Percentiles rank a stretch among this genome's conserved stretches.
phyloP scores from a whole-genome alignment of 2,113 vertebrate species.

The Columbina picui region DNA sequence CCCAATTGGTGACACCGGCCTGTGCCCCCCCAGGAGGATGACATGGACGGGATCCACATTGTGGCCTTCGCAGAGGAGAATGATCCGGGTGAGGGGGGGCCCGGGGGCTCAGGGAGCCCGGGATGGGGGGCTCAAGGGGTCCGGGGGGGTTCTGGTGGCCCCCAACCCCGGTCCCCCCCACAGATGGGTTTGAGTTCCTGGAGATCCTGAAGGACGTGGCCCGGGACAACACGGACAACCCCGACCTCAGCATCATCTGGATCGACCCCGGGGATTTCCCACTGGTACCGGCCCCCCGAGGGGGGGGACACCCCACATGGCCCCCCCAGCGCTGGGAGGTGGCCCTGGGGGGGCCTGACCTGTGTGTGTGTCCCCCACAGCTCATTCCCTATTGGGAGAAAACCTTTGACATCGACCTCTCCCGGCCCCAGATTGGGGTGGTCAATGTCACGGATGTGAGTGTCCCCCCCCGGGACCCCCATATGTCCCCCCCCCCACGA shows the following conservation, averaged over 20 bases:
- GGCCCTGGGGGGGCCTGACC: not conserved
- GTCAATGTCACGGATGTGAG: slow-evolving; percentile 92
- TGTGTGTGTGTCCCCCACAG: slow-evolving; percentile 46
- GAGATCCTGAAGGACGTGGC: slow-evolving; percentile 92
- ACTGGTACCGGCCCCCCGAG: slow-evolving; percentile 73
- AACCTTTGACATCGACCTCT: slow-evolving; percentile 88
- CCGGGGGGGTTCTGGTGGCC: not conserved
- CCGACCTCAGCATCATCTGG: slow-evolving; percentile 94
- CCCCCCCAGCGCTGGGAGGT: not conserved
- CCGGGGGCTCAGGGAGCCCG: too few relatives aligned
- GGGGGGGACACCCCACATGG: too few relatives aligned
- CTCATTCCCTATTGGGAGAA: slow-evolving; percentile 94
- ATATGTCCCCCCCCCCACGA: too few relatives aligned
- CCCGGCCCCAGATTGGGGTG: slow-evolving; percentile 89
- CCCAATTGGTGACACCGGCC: not conserved
- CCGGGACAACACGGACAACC: slow-evolving; percentile 89
- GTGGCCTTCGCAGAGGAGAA: slow-evolving; percentile 93
- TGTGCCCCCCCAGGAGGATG: slow-evolving; percentile 81
- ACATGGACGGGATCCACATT: slow-evolving; percentile 90
- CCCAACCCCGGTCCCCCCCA: not conserved
- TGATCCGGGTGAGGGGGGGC: slow-evolving; percentile 85
- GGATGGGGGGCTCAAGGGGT: not conserved
- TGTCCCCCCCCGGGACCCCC: not conserved
- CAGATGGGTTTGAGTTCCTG: slow-evolving; percentile 92
- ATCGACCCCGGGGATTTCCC: slow-evolving; percentile 93